phyloP scores from a whole-genome alignment of 2,797 vertebrate genomes.

The Cryptoblepharus egeriae region DNA sequence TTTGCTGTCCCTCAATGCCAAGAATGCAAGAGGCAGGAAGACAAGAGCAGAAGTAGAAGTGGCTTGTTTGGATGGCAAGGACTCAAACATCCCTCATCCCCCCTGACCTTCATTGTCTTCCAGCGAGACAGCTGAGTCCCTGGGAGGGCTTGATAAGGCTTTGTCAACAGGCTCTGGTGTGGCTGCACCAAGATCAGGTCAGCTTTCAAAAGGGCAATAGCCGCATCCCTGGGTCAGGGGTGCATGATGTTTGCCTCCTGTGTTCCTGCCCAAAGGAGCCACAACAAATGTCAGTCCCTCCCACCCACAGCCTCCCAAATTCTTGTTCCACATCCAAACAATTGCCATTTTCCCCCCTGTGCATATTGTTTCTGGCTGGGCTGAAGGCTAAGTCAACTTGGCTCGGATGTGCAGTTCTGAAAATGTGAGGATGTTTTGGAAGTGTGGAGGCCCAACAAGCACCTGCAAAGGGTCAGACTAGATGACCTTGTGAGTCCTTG shows the following conservation, averaged over 20 bases:
- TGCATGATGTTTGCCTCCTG: not conserved
- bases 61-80: slow-evolving; percentile 53
- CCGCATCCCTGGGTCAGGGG: not conserved
- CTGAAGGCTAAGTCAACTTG: not conserved
- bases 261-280: not conserved
- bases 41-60: not conserved
- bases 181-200: not conserved
- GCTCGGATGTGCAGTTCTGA: not conserved
- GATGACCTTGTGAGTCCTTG: too few species aligned
- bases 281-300: not conserved
- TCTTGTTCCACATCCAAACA: not conserved
- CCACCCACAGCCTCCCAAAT: not conserved
- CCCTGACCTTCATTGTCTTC: slow-evolving; percentile 69
- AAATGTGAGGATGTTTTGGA: not conserved
- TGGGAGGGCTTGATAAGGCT: slow-evolving; percentile 63
- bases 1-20: not conserved
- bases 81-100: slow-evolving; percentile 41
- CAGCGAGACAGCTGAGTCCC: slow-evolving; percentile 41
- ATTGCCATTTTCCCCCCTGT: not conserved
- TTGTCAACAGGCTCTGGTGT: slow-evolving; percentile 15
- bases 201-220: not conserved
- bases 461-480: too few species aligned
- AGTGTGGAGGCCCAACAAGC: too few species aligned
- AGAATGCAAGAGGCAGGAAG: slow-evolving; percentile 52
- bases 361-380: not conserved